A percentile compares a stretch with the other conserved stretches of the same genome.
These are phyloP conservation scores for Aphidius gifuensis DNA, from an alignment of 1,140 invertebrate genomes.

Conservation along the genomic window DNA sequence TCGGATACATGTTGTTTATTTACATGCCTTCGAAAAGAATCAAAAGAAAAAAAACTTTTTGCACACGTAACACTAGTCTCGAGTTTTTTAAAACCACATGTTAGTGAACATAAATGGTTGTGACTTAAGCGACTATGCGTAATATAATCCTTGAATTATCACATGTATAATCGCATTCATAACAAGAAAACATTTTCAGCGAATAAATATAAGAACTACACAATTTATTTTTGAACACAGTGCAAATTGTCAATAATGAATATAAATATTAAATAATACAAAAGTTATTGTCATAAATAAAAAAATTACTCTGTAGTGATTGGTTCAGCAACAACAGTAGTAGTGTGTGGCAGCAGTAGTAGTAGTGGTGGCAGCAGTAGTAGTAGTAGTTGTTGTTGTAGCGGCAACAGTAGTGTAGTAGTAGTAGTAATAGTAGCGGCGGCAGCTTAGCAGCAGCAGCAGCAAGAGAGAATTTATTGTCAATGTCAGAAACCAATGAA, in stretches of 20 bases:
- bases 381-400: not conserved
- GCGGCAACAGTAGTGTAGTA: not conserved
- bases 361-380: not conserved
- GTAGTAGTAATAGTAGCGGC: not conserved
- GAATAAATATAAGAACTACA: not conserved
- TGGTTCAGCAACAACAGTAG: no score
- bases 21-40: slow-evolving; percentile 17
- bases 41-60: slow-evolving; percentile 18
- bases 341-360: not conserved
- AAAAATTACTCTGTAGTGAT: no score
- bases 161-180: not conserved
- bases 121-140: not conserved
- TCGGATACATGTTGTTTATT: slow-evolving; percentile 3
- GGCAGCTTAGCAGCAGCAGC: no score
- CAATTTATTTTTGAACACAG: no score
- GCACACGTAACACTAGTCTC: not conserved
- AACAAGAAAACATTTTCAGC: not conserved
- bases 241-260: no score
- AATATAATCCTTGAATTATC: not conserved
- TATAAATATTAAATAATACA: no score
- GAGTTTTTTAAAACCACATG: slow-evolving; percentile 1
- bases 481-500: no score
- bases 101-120: not conserved
- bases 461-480: no score
- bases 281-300: no score